Base-by-base conservation (phyloP, 2,797 vertebrate genomes). In the Sphenodon punctatus region DNA sequence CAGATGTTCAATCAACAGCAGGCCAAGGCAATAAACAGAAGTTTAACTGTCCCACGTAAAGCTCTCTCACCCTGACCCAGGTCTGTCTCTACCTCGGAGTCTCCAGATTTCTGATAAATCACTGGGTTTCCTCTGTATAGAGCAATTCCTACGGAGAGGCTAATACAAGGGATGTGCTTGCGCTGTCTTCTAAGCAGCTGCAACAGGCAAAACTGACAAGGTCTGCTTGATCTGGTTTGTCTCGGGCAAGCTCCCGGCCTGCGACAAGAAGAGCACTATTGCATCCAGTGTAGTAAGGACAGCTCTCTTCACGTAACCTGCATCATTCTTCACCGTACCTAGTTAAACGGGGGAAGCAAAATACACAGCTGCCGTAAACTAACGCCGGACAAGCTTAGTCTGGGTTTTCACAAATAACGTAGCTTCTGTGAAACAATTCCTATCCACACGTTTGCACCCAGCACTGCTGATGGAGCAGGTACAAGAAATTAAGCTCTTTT, bases 81-180 rank as follows among this genome's bases (percentile, higher is more conserved):
- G 61, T 69, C 39, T 55, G 39, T 76, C 79, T 49, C 82, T 86
- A 82, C 43, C 64, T 74, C 63, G 69, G 75, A 84, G 42, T 46
- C 86, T 81, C 66, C 20, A 66, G 30, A 85, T 36, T 69, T 84
- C 74, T 85, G 78, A 68, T 64, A 66, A 83, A 88, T 80, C 75
- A 88, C 25, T 84, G 87, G 80, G 85, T 78, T 89, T 70, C 67
- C 42, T 30, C 60, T 41, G 25, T 25, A 34, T 1, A 1, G 66
- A 83, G 63, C 13, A 65, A 72, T 79, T 85, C 78, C 74, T 67
- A 9, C 45, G 81, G 39, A 61, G 61, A 86, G 70, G 49, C 78
- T 68, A 72, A 78, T 76, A 78, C 86, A 73, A 89, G 80, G 56
- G 74, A 78, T 4, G 72, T 23, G 71, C 67, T 77, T 71, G 56